Evolutionary conservation across 2,888 invertebrate genomes (phyloP).

Genomic region (Thereva unica): DNA sequence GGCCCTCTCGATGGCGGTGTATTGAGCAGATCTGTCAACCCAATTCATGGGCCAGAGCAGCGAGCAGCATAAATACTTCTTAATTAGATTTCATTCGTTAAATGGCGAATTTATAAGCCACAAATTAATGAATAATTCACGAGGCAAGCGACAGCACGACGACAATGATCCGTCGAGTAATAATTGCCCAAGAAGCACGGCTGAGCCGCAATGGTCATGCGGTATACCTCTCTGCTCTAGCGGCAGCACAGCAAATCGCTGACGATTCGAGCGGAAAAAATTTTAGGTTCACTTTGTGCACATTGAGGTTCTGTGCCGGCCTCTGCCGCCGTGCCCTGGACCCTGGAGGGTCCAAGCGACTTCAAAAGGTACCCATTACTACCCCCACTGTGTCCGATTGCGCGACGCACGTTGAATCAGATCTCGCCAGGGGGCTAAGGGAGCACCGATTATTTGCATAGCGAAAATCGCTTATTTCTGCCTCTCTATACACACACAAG

Average conservation of each 20-base stretch:
- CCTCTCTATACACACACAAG: background rate
- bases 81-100: constrained; percentile 34
- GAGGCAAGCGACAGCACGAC: constrained; percentile 23
- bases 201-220: background rate
- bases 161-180: constrained; percentile 16
- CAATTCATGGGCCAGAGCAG: constrained; percentile 18
- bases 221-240: too few relatives aligned
- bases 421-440: background rate
- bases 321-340: too few relatives aligned
- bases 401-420: too few relatives aligned
- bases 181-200: constrained; percentile 25
- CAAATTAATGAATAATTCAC: constrained; percentile 37
- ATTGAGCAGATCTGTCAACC: constrained; percentile 13
- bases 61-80: constrained; percentile 26
- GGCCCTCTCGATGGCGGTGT: background rate
- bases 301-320: too few relatives aligned
- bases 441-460: constrained; percentile 34
- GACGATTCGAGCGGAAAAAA: constrained; percentile 19
- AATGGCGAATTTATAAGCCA: constrained; percentile 35
- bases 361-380: too few relatives aligned
- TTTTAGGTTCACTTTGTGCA: background rate
- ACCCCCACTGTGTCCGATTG: too few relatives aligned
- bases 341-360: too few relatives aligned
- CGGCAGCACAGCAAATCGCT: background rate
- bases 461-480: constrained; percentile 23